Conservation (phyloP, 1,140 invertebrate species). For the Meloidogyne floridensis region DNA sequence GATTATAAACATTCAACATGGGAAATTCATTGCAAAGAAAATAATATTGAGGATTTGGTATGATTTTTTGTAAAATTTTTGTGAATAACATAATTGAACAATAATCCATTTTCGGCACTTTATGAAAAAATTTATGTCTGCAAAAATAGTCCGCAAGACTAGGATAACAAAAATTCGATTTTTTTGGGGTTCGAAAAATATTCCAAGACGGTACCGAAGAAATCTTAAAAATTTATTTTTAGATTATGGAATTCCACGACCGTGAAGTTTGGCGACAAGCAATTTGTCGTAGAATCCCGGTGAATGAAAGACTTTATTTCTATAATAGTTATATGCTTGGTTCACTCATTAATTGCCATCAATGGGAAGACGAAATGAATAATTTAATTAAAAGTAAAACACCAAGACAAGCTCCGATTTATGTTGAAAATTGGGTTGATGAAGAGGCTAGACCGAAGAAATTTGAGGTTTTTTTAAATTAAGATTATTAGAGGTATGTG, state of each 20-base stretch:
- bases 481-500: too few species aligned
- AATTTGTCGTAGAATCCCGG: conserved; percentile 17
- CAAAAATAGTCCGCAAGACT: neutral
- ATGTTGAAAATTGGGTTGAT: conserved; percentile 55
- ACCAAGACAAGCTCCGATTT: conserved; percentile 42
- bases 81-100: too few species aligned
- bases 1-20: conserved; percentile 32
- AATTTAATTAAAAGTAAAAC: neutral
- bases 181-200: too few species aligned
- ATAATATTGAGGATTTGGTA: conserved; percentile 29
- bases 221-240: neutral
- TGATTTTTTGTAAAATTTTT: too few species aligned
- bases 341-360: conserved; percentile 20
- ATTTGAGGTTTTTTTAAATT: conserved; percentile 36
- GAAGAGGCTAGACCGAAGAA: conserved; percentile 38
- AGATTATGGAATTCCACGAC: conserved; percentile 28
- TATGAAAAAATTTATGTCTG: too few species aligned
- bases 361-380: conserved; percentile 50
- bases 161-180: neutral
- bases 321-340: neutral
- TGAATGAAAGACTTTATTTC: neutral
- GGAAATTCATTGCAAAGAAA: conserved; percentile 18
- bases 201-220: too few species aligned
- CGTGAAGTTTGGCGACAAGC: conserved; percentile 28
- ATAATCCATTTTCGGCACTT: too few species aligned